These are phyloP conservation scores for Bombus confusus DNA, from an alignment of 1,140 invertebrate genomes.

Conservation along the genomic window DNA sequence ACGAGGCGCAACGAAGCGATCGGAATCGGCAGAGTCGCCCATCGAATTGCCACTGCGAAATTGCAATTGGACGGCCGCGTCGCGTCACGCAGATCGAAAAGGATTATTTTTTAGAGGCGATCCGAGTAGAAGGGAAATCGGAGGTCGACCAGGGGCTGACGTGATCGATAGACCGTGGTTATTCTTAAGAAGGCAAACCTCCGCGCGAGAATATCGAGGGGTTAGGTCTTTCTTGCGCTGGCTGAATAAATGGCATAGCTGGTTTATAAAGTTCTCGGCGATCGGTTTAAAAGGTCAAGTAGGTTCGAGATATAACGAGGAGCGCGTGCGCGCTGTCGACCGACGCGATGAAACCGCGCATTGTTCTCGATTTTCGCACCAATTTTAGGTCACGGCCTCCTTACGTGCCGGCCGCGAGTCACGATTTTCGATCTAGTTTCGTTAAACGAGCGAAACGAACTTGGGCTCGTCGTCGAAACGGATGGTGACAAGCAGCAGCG, in stretches of 20 bases:
- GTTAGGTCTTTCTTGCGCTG: background rate
- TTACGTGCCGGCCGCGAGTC: background rate
- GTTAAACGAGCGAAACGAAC: background rate
- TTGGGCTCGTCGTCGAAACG: background rate
- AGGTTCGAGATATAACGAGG: constrained; percentile 18
- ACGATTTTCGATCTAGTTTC: background rate
- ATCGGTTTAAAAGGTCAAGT: constrained; percentile 33
- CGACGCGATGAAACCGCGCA: background rate
- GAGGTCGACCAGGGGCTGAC: background rate
- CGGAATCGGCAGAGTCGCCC: background rate
- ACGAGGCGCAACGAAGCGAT: background rate
- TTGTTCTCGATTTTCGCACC: constrained; percentile 17
- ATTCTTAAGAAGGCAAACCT: constrained; percentile 1
- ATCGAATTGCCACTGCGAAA: no score
- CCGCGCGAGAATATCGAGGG: background rate
- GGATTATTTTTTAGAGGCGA: background rate
- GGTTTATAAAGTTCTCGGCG: constrained; percentile 9
- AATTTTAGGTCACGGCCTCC: background rate
- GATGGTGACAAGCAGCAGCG: no score
- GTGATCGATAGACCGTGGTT: background rate
- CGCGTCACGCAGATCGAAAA: background rate
- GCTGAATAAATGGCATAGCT: background rate
- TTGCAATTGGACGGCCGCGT: background rate
- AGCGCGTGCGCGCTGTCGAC: background rate
- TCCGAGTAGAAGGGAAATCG: background rate